Evolutionary conservation across 2,113 vertebrate genomes (phyloP).

Genomic region (Natator depressus): DNA sequence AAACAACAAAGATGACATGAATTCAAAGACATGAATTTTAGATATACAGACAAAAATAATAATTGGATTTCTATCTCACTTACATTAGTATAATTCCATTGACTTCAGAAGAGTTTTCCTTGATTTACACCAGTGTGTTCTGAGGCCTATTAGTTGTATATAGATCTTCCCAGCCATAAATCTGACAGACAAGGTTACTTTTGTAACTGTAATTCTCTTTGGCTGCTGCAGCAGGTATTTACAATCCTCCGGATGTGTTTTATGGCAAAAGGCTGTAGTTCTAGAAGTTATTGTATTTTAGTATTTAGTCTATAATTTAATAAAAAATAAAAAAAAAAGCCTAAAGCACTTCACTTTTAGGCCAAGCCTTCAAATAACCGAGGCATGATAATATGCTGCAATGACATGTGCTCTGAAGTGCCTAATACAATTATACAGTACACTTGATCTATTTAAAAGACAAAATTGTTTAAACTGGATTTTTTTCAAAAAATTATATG

Average conservation of each 20-base stretch:
- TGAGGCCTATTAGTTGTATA: neutral
- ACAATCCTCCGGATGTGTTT: neutral
- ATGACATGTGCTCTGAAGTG: neutral
- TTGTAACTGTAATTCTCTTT: neutral
- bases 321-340: neutral
- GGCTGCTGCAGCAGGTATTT: neutral
- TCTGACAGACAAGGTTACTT: accelerated
- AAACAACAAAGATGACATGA: neutral
- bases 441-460: neutral
- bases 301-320: neutral
- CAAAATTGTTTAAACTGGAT: neutral
- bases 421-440: neutral
- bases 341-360: neutral
- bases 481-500: neutral
- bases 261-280: accelerated
- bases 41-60: neutral
- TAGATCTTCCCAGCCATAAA: neutral
- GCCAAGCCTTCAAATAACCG: neutral
- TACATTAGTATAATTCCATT: neutral
- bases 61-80: neutral
- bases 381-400: neutral
- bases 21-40: neutral
- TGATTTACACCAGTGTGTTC: neutral
- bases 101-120: neutral
- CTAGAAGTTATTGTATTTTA: neutral